A percentile compares a stretch with the other conserved stretches of the same genome.
These are phyloP conservation scores for Clusia tigrina DNA, from an alignment of 2,888 invertebrate species.

Conservation along the genomic window DNA sequence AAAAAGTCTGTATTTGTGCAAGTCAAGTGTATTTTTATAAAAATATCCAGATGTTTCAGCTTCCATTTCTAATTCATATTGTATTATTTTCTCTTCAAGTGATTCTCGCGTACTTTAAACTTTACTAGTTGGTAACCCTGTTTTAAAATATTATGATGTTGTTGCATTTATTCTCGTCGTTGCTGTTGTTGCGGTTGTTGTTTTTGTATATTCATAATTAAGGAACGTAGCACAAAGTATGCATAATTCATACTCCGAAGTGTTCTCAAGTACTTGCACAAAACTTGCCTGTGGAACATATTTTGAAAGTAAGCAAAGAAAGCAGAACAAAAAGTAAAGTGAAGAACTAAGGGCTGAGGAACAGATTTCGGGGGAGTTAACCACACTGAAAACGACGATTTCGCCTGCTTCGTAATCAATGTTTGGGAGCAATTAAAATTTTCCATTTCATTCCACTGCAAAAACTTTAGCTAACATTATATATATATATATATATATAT, in stretches of 20 bases:
- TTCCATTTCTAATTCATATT: too few relatives aligned
- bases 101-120: too few relatives aligned
- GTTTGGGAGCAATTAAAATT: slow-evolving; percentile 56
- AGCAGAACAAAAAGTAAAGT: neutral
- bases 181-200: slow-evolving; percentile 2
- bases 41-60: too few relatives aligned
- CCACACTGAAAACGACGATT: neutral
- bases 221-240: slow-evolving; percentile 13
- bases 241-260: slow-evolving; percentile 17
- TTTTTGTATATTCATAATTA: slow-evolving; percentile 23
- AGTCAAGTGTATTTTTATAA: too few relatives aligned
- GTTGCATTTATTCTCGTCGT: neutral
- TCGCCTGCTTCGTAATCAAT: slow-evolving; percentile 9
- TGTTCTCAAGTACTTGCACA: slow-evolving; percentile 15
- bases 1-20: too few relatives aligned
- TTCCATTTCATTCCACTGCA: slow-evolving; percentile 60
- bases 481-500: too few relatives aligned
- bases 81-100: too few relatives aligned
- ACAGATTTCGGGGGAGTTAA: neutral
- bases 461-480: too few relatives aligned
- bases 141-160: too few relatives aligned
- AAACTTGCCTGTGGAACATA: slow-evolving; percentile 36
- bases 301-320: neutral
- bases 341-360: neutral
- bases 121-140: too few relatives aligned